Base-by-base conservation (phyloP, 2,797 vertebrate genomes). In the Threskiornis aethiopicus region DNA sequence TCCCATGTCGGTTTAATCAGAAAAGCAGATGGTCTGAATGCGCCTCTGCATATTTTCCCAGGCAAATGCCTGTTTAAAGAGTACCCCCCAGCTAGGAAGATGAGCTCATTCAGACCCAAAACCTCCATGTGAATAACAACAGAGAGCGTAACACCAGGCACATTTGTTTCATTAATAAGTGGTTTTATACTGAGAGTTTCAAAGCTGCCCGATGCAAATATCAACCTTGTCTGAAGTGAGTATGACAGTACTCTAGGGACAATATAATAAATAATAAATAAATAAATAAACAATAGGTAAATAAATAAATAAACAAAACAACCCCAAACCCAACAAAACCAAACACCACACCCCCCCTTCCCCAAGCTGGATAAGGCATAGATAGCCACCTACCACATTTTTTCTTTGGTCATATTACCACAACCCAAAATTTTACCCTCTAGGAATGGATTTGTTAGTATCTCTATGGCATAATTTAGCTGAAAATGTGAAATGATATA, bases 311-410 rank as follows among this genome's bases (percentile, higher is more conserved):
- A 69, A 69, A 10, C 4, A 73, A 70, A 70, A 13, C 1, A 41
- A 41, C 7, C 28, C 11, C 39, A 22, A 92, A 84, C 11, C 31
- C 16, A 80, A 77, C 9, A 82, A 84, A 81, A 39, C 5, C 15
- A 79, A 84, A 66, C 10, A 41, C 6, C 2, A 14, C 1, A 5
- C 2, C 1, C 1, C 3, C 5, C 8, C 5, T 89, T 78, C n/a
- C 51, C 33, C 54, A 72, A 57, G 54, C 15, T 51, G 14, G 18
- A 47, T 66, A 65, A 96, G 29, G 21, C 39, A 58, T 10, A 54
- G 11, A 67, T 73, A 80, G 52, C 8, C 41, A 84, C 11, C 13
- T 37, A 70, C 6, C 33, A 44, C 2, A 10, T 70, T 84, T 76
- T 83, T 52, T 81, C 49, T 84, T 64, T 54, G 59, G 18, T 19